phyloP scores from a whole-genome alignment of 1,140 invertebrate genomes.

The Drosophila ercepeae region DNA sequence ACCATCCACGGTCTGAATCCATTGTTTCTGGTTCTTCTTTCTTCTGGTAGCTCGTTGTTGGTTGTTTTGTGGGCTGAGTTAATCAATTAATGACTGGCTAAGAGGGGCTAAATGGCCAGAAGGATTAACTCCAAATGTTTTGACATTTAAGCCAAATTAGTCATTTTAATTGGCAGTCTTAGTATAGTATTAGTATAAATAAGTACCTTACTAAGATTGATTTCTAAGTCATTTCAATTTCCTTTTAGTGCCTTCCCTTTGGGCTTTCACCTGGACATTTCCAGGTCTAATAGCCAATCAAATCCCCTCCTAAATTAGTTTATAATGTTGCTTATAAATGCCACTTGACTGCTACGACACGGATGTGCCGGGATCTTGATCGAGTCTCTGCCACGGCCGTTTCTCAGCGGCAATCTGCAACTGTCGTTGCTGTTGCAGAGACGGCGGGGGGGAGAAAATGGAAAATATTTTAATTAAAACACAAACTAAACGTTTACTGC shows the following conservation, averaged over 20 bases:
- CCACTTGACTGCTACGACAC: constrained; percentile 60
- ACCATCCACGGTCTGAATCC: constrained; percentile 4
- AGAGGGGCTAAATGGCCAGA: constrained; percentile 26
- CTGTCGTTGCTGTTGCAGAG: constrained; percentile 23
- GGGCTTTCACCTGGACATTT: constrained; percentile 16
- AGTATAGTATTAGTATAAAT: not conserved
- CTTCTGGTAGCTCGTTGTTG: constrained; percentile 1
- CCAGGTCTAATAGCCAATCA: constrained; percentile 58
- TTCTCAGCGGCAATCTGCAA: constrained; percentile 38
- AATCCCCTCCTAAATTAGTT: constrained; percentile 67
- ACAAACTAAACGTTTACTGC: constrained; percentile 80
- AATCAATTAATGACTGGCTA: constrained; percentile 27
- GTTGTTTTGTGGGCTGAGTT: constrained; percentile 6
- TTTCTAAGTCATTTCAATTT: too few relatives aligned
- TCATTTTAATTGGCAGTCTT: constrained; percentile 1
- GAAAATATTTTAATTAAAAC: constrained; percentile 82
- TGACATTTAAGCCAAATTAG: constrained; percentile 31
- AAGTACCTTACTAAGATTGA: too few relatives aligned
- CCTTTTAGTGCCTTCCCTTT: not conserved
- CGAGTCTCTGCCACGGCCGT: constrained; percentile 30
- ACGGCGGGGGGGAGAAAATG: constrained; percentile 28
- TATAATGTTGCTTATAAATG: constrained; percentile 65
- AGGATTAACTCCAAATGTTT: constrained; percentile 27
- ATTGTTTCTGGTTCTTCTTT: constrained; percentile 15
- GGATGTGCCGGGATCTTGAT: constrained; percentile 72